Base-by-base conservation (phyloP, 92 coral and sea anemone species). In the Palythoa heliodiscus region DNA sequence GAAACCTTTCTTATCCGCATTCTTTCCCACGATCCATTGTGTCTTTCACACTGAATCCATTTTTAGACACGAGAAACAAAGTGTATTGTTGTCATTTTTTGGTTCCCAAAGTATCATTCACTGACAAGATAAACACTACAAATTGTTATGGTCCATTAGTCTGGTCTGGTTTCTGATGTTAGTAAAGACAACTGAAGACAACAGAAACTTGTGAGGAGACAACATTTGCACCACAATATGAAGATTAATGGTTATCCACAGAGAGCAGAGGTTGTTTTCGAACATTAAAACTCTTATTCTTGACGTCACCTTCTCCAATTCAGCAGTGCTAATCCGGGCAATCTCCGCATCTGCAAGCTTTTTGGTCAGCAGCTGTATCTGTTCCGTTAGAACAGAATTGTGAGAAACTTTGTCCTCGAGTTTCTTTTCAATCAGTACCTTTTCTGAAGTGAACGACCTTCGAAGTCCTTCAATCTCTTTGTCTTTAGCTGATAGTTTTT, bases 271-370 rank as follows among this genome's bases (percentile, higher is more conserved):
- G 84, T 66, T 43, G 84, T 11, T 20, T 60, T 80, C 38, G 73
- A 80, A 47, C 7, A 80, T 64, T 40, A 76, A 38, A 83, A 64
- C 88, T 50, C 76, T 85, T 20, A 83, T 86, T 22, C 85, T 86
- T 66, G 91, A 79, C 70, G 82, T 87, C 89, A 94, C 98, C 95
- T 91, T 86, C 90, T 94, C 91, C 73, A 83, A 87, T 73, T 93
- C 98, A 75, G 83, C 64, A 37, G 90, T 92, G 78, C 66, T 91
- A 72, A 88, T 94, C 73, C 95, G 93, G 39, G 73, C 66, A 58
- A 87, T 87, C 57, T 96, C 98, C 84, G 90, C 88, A 91, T 89
- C 95, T 13, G 95, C 95, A 60, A 90, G 88, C 89, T 92, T 91
- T 75, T 90, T 89, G 87, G 93, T 92, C 95, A 94, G 93, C 98